Percentiles rank a stretch among this genome's conserved stretches.
Conservation (phyloP, 2,797 vertebrate species). For the Microctenopoma stevenorrisi region DNA sequence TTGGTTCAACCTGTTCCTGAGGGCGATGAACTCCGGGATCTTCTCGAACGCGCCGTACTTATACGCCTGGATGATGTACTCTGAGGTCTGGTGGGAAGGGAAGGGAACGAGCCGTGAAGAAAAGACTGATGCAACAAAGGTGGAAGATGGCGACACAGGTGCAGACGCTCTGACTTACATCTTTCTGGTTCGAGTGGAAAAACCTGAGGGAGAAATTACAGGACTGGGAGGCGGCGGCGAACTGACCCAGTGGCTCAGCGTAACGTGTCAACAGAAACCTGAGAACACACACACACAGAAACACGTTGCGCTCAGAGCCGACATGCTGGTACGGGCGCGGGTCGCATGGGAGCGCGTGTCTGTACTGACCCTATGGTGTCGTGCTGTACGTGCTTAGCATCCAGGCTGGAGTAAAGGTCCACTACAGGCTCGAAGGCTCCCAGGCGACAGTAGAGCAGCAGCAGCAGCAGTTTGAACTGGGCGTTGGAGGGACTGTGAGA, state of each 20-base stretch:
- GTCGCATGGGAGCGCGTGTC: too few relatives aligned
- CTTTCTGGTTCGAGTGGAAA: conserved; percentile 99
- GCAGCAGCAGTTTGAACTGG: conserved; percentile 97
- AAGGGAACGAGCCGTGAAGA: background rate
- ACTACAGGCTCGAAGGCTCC: conserved; percentile 96
- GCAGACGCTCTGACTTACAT: conserved; percentile 87
- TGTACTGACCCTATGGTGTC: conserved; percentile 95
- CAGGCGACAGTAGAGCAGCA: conserved; percentile 94
- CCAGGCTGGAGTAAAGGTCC: conserved; percentile 96
- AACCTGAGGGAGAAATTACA: conserved; percentile 99
- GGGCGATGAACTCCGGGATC: conserved; percentile 98
- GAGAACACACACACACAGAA: conserved; percentile 15
- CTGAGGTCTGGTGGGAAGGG: conserved; percentile 91
- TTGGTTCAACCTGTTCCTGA: conserved; percentile 94
- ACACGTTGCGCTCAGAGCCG: background rate
- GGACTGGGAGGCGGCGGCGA: conserved; percentile 94
- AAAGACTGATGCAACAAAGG: background rate
- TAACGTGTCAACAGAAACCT: conserved; percentile 97
- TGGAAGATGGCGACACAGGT: background rate
- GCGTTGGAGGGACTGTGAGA: conserved; percentile 92
- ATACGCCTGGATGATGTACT: conserved; percentile 99
- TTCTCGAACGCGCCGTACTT: conserved; percentile 99
- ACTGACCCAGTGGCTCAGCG: conserved; percentile 93
- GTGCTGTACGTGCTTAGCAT: conserved; percentile 97
- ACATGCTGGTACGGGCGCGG: background rate